Conservation (phyloP, 1,140 invertebrate genomes). For the Eupristina koningsbergeri region DNA sequence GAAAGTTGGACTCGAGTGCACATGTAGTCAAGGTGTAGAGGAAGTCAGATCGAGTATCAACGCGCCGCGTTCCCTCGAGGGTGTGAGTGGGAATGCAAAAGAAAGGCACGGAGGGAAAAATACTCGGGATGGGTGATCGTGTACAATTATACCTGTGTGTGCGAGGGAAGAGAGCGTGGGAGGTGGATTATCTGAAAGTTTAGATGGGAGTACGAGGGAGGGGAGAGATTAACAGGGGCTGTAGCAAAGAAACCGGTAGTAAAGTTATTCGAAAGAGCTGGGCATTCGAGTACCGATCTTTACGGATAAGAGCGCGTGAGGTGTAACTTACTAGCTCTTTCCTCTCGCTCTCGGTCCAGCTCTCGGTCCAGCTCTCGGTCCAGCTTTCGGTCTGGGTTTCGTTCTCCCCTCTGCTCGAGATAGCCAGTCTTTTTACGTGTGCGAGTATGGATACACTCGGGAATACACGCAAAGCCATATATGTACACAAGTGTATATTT, state of each 20-base stretch:
- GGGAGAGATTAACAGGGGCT: conserved; percentile 58
- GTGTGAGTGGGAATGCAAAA: conserved; percentile 19
- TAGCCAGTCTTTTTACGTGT: not conserved
- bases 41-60: conserved; percentile 12
- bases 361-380: too few relatives aligned
- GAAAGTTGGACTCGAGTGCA: not conserved
- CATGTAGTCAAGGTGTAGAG: not conserved
- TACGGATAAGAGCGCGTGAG: conserved; percentile 68
- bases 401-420: conserved; percentile 13
- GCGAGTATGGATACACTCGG: not conserved
- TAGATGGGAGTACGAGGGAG: conserved; percentile 35
- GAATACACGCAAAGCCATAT: not conserved
- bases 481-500: not conserved
- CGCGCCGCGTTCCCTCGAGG: not conserved
- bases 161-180: conserved; percentile 32
- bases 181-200: conserved; percentile 48
- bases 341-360: conserved; percentile 5
- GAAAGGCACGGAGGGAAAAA: conserved; percentile 13
- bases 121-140: not conserved
- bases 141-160: not conserved
- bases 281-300: conserved; percentile 67
- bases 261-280: conserved; percentile 68
- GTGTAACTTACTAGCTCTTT: conserved; percentile 68
- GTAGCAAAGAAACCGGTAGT: conserved; percentile 68
- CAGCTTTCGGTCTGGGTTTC: too few relatives aligned